A percentile compares a stretch with the other conserved stretches of the same genome.
Evolutionary conservation across 2,797 vertebrate genomes (phyloP).

Genomic region (Botia kubotai): DNA sequence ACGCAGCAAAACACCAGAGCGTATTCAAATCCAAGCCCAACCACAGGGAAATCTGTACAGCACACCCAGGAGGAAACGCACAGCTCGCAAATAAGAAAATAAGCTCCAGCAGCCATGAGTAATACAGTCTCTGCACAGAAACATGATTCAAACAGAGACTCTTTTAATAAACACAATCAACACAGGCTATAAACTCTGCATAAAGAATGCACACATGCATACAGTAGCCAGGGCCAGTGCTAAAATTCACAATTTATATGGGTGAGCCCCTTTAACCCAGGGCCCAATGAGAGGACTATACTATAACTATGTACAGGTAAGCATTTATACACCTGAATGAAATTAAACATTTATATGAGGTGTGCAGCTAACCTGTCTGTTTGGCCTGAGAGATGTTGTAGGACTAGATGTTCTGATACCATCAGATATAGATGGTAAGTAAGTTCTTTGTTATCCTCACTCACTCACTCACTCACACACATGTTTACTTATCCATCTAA

Average conservation of each 20-base stretch:
- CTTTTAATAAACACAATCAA: background rate
- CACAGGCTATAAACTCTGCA: background rate
- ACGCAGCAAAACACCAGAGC: background rate
- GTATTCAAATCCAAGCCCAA: slow-evolving; percentile 30
- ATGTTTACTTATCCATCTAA: too few relatives aligned
- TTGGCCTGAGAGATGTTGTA: background rate
- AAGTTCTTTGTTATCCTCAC: slow-evolving; percentile 15
- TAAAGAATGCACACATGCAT: background rate
- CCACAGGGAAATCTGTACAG: slow-evolving; percentile 36
- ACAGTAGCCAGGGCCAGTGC: too few relatives aligned
- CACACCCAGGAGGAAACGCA: slow-evolving; percentile 16
- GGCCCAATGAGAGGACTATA: background rate
- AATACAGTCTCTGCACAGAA: background rate
- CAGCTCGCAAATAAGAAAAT: background rate
- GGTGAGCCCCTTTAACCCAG: too few relatives aligned
- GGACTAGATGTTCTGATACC: slow-evolving; percentile 1
- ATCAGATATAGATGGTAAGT: slow-evolving; percentile 28
- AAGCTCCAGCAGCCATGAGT: background rate
- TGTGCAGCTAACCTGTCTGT: too few relatives aligned
- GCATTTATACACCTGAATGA: too few relatives aligned
- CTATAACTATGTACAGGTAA: background rate
- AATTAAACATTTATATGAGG: too few relatives aligned
- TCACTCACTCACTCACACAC: too few relatives aligned
- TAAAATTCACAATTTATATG: too few relatives aligned
- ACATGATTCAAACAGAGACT: background rate